Evolutionary conservation across 2,797 vertebrate genomes (phyloP).

Genomic region (Clarias laeviceps): DNA sequence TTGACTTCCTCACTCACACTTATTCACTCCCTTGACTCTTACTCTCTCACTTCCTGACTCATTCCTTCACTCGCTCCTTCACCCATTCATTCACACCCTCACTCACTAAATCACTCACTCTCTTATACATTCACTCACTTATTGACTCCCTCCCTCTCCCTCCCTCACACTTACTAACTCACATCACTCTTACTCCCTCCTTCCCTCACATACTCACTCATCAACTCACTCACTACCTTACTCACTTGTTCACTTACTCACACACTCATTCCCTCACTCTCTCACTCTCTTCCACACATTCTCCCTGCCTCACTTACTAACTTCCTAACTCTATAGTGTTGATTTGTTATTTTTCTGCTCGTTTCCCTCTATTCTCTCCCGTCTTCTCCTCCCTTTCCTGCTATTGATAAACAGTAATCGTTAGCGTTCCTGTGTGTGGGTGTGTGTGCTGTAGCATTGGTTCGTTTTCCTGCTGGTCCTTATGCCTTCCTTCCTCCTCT

Average conservation of each 20-base stretch:
- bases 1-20: not conserved
- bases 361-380: constrained; percentile 70
- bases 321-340: constrained; percentile 15
- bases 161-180: not conserved
- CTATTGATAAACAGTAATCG: constrained; percentile 52
- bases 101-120: not conserved
- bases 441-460: not conserved
- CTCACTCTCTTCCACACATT: no score
- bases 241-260: not conserved
- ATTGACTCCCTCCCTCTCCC: not conserved
- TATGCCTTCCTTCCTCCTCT: constrained; percentile 45
- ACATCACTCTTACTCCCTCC: not conserved
- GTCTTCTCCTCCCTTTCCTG: constrained; percentile 73
- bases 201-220: not conserved
- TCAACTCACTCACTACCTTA: not conserved
- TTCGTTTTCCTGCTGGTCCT: constrained; percentile 48
- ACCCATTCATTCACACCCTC: not conserved
- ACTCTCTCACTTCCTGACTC: not conserved
- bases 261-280: not conserved
- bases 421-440: not conserved
- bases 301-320: not conserved
- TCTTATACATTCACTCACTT: not conserved
- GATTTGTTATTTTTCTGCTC: constrained; percentile 55
- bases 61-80: not conserved
- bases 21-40: not conserved